These are phyloP conservation scores for Tricholaema leucomelas DNA, from an alignment of 2,113 vertebrate species.

Conservation along the genomic window DNA sequence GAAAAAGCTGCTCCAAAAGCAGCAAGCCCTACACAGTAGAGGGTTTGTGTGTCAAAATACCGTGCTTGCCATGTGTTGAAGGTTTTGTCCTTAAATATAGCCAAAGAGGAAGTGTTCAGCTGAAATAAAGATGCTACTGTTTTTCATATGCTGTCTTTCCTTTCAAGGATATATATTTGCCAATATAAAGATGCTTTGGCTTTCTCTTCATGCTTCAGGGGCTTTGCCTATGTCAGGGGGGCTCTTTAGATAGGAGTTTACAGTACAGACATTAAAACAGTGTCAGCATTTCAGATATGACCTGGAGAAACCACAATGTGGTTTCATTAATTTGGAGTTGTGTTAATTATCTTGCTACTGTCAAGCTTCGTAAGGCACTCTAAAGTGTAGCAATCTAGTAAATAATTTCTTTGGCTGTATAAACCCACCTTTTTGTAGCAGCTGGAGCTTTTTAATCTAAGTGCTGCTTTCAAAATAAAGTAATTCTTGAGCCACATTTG, in stretches of 20 bases:
- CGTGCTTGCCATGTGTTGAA: neutral
- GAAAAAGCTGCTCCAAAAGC: neutral
- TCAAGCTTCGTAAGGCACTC: neutral
- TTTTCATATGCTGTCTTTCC: neutral
- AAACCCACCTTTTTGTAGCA: neutral
- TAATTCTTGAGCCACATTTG: neutral
- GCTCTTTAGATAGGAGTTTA: neutral
- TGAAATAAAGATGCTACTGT: slow-evolving; percentile 34
- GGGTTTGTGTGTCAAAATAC: neutral
- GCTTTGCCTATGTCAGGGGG: neutral
- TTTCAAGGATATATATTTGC: neutral
- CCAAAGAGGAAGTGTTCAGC: neutral
- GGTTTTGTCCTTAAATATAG: slow-evolving; percentile 30
- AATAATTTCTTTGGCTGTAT: neutral
- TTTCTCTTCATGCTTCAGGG: neutral
- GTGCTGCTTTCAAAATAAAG: neutral
- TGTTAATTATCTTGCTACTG: neutral
- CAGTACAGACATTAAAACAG: neutral
- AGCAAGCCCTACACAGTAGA: neutral
- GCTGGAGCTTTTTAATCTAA: neutral
- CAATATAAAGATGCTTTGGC: neutral
- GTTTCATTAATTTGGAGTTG: neutral
- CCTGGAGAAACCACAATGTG: neutral
- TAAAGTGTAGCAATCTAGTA: neutral
- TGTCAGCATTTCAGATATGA: neutral